Base-by-base conservation (phyloP, 2,113 vertebrate genomes). In the Tinamus guttatus region DNA sequence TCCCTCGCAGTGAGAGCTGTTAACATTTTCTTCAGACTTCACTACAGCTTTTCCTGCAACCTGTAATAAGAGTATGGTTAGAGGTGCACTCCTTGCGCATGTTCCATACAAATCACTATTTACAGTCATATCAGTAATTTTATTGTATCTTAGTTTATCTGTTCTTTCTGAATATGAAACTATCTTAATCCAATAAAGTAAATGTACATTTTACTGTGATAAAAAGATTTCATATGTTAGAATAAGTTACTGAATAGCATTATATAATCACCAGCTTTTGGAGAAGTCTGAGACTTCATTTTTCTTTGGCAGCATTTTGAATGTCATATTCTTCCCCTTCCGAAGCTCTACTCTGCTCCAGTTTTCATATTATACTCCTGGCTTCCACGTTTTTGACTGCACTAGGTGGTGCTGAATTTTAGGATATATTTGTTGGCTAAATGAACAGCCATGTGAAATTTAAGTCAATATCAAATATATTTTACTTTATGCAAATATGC, bases 21-120 rank as follows among this genome's bases (percentile, higher is more conserved):
- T 96, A 93, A 93, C 56, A 77, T 96, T 95, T 95, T 75, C 93
- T 95, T 87, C 93, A 82, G 40, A 45, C 94, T 97, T 96, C 49
- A 62, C 83, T 90, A 51, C 75, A 95, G 75, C 54, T 69, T 92
- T 97, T 96, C 89, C 97, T 91, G 83, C 83, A 93, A 38, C 34
- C 58, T 92, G 21, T 80, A 78, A 74, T 77, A 41, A 81, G 38
- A 85, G 17, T n/a, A 20, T 84, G 79, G 75, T 78, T 74, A 90
- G 87, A 97, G 86, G 64, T 93, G 71, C 64, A 4, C 2, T 94
- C 64, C 65, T 77, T 47, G 41, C 83, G 78, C 28, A 3, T 56
- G 77, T 74, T 79, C 70, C 59, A 27, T 38, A 92, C 75, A 92
- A 87, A 87, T 15, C 7, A 19, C 78, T 69, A 64, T 89, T 93